A percentile compares a stretch with the other conserved stretches of the same genome.
These are phyloP conservation scores for Temnothorax ravouxi DNA, from an alignment of 2,888 invertebrate species.

Conservation along the genomic window DNA sequence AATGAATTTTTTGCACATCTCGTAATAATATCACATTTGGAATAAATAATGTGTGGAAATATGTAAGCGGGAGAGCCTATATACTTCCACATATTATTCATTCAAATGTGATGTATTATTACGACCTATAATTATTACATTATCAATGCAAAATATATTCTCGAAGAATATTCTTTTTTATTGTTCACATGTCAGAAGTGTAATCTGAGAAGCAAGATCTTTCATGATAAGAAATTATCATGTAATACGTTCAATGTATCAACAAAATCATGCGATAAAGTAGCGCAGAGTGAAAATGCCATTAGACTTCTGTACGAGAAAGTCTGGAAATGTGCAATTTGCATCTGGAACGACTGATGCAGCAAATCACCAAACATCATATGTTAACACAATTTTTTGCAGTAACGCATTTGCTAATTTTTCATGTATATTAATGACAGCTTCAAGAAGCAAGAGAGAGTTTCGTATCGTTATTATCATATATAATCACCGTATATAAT, in stretches of 20 bases:
- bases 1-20: background rate
- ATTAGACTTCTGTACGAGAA: background rate
- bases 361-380: conserved; percentile 11
- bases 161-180: background rate
- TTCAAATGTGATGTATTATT: too few relatives aligned
- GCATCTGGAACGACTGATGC: conserved; percentile 2
- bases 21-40: background rate
- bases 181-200: conserved; percentile 8
- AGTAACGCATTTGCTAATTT: conserved; percentile 1
- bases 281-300: conserved; percentile 15
- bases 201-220: conserved; percentile 13
- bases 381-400: conserved; percentile 16
- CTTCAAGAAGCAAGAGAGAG: background rate
- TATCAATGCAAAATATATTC: background rate
- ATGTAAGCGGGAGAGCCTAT: background rate
- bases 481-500: background rate
- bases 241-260: background rate
- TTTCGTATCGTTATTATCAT: background rate
- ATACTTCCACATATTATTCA: too few relatives aligned
- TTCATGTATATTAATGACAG: conserved; percentile 22
- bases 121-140: background rate
- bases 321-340: conserved; percentile 5
- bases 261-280: background rate
- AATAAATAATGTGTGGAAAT: background rate
- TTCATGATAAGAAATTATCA: conserved; percentile 3